Base-by-base conservation (phyloP, 2,888 invertebrate genomes). In the Eumerus sabulonum region DNA sequence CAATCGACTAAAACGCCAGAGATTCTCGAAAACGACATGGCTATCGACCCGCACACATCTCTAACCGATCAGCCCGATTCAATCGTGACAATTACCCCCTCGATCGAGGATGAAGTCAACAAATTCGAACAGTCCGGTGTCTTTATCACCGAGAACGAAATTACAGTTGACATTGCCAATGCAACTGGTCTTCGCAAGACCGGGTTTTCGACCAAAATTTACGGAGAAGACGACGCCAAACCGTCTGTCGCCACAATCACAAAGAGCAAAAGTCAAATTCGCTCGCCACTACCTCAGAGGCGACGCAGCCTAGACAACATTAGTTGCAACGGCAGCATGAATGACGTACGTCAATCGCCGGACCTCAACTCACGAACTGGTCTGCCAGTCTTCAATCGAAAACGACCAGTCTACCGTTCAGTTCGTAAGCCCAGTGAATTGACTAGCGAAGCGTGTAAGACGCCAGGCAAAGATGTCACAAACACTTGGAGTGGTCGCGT, bases 401-500 rank as follows among this genome's bases (percentile, higher is more conserved):
- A 86, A 70, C 86, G 86, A 86, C 90, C 83, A 64, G 89, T 82
- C 1, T 89, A 89, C 77, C 83, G 88, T n/a, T 88, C 89, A 1
- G 86, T 89, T 36, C 86, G 91, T 45, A 89, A 90, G 66, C 90
- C 91, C 0, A 87, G 86, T 18, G 57, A 82, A 50, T 1, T 13
- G 67, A n/a, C 17, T 53, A 14, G 73, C 70, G 64, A 84, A 0
- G 40, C 76, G n/a, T 35, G 66, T 0, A 67, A 71, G 17, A 89
- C 36, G 86, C 87, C 84, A 85, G 90, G 81, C 82, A 90, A 90
- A 1, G 91, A 92, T 51, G 91, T 91, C 1, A 92, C 92, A 64
- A 94, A 93, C 83, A 95, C 95, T 0, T 95, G 95, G 95, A 93
- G 92, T 77, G 94, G 94, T 0, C 90, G 94, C 40, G 84, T 84